Evolutionary conservation across 2,888 invertebrate species (phyloP).

Genomic region (Salpingus planirostris): DNA sequence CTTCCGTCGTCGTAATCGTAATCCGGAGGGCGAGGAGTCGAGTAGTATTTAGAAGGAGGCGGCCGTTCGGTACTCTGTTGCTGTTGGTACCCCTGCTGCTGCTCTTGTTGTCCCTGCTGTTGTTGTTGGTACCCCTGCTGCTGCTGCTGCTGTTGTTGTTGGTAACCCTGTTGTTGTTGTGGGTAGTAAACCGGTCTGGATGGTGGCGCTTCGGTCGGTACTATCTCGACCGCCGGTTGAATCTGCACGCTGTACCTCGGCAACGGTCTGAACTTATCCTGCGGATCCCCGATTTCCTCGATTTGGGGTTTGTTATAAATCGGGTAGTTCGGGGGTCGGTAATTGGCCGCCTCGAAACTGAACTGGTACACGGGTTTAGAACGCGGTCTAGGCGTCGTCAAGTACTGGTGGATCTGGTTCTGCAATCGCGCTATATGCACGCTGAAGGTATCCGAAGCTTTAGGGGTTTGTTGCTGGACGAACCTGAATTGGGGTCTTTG

Average conservation of each 20-base stretch:
- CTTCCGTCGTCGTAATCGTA: conserved; percentile 31
- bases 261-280: conserved; percentile 29
- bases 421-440: conserved; percentile 58
- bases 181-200: conserved; percentile 8
- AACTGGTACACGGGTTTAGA: conserved; percentile 62
- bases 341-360: conserved; percentile 57
- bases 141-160: conserved; percentile 11
- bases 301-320: conserved; percentile 20
- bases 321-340: conserved; percentile 40
- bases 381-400: conserved; percentile 48
- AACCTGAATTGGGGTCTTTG: conserved; percentile 29
- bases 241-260: conserved; percentile 38
- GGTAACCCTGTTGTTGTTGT: conserved; percentile 20
- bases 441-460: conserved; percentile 50
- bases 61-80: conserved; percentile 38
- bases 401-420: conserved; percentile 54
- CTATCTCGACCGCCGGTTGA: conserved; percentile 36
- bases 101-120: conserved; percentile 26
- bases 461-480: conserved; percentile 18
- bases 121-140: conserved; percentile 13
- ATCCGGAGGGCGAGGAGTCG: conserved; percentile 41
- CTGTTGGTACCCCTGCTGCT: conserved; percentile 9
- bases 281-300: conserved; percentile 16
- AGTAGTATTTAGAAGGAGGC: conserved; percentile 45
- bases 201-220: conserved; percentile 27